A percentile compares a stretch with the other conserved stretches of the same genome.
phyloP scores from a whole-genome alignment of 1,140 invertebrate genomes.

The Drosophila nikananu region DNA sequence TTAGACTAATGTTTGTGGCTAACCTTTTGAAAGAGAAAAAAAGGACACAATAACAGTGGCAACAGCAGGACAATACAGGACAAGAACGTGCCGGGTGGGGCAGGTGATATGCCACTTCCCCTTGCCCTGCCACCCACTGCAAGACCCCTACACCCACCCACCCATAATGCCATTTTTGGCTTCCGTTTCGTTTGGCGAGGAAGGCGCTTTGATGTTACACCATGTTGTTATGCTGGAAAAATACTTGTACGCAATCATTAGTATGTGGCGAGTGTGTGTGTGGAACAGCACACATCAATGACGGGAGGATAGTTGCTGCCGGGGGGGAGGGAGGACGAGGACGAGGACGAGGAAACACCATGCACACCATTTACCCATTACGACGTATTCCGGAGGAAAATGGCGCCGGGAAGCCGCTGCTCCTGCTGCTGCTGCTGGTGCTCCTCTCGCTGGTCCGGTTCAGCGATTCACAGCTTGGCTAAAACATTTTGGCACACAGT shows the following conservation, averaged over 20 bases:
- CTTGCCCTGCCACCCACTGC: not conserved
- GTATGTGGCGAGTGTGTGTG: slow-evolving; percentile 20
- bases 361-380: slow-evolving; percentile 24
- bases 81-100: slow-evolving; percentile 2
- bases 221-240: slow-evolving; percentile 79
- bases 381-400: slow-evolving; percentile 22
- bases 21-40: slow-evolving; percentile 6
- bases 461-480: slow-evolving; percentile 20
- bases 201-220: slow-evolving; percentile 72
- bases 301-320: slow-evolving; percentile 24
- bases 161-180: slow-evolving; percentile 49
- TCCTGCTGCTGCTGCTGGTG: not conserved
- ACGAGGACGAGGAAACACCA: slow-evolving; percentile 9
- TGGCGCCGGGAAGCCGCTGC: slow-evolving; percentile 9
- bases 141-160: not conserved
- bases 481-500: slow-evolving; percentile 22
- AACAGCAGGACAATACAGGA: slow-evolving; percentile 22
- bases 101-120: not conserved
- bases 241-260: slow-evolving; percentile 67
- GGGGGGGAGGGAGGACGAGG: not conserved
- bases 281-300: slow-evolving; percentile 9
- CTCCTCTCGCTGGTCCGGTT: slow-evolving; percentile 6
- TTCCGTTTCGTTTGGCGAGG: slow-evolving; percentile 60
- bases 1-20: not conserved
- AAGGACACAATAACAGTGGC: not conserved